Conservation (phyloP, 2,888 invertebrate species). For the Ichneumoninae sp. region DNA sequence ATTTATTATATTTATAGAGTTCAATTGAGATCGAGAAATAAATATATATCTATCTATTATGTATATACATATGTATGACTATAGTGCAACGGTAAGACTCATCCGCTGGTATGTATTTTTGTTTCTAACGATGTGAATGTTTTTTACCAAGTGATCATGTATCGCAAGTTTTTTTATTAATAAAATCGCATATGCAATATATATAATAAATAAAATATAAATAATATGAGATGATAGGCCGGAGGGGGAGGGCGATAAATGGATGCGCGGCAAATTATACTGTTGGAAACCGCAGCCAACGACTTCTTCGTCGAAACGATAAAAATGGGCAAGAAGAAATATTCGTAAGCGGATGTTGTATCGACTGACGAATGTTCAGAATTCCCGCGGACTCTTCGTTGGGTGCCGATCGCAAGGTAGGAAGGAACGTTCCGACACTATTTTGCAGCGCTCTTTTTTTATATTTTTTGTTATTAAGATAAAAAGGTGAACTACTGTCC, state of each 20-base stretch:
- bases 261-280: not conserved
- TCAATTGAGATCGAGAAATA: conserved; percentile 64
- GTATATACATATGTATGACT: conserved; percentile 38
- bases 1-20: conserved; percentile 69
- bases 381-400: not conserved
- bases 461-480: too few relatives aligned
- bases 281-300: not conserved
- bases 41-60: conserved; percentile 61
- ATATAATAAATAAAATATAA: not conserved
- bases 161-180: conserved; percentile 79
- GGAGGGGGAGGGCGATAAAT: not conserved
- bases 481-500: too few relatives aligned
- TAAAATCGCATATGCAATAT: conserved; percentile 71
- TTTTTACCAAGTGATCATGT: conserved; percentile 81
- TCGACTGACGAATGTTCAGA: conserved; percentile 14
- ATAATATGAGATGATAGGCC: not conserved
- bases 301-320: not conserved
- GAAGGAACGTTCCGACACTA: too few relatives aligned
- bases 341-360: not conserved
- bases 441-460: too few relatives aligned
- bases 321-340: not conserved
- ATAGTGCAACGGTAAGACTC: conserved; percentile 67
- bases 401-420: not conserved
- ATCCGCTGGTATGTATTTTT: conserved; percentile 79
- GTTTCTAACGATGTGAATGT: conserved; percentile 80